Evolutionary conservation across 2,888 invertebrate genomes (phyloP), one percentile per base, ranked within the genome.

Genomic region (Netelia fuscicornis): DNA sequence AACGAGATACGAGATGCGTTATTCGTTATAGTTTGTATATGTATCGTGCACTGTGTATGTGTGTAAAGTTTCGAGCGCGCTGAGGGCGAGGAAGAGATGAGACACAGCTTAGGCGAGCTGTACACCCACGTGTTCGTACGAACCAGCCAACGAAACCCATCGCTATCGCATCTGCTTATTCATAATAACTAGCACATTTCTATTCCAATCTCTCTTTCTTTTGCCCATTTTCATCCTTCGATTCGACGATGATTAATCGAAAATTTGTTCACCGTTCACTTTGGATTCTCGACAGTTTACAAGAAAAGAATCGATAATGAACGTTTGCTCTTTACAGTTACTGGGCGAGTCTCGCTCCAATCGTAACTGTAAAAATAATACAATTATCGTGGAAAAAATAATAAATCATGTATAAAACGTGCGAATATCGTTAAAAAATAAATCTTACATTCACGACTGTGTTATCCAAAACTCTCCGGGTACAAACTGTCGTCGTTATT

Each of bases 401-500:
- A 30, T 13, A 10, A 17, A n/a, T 42, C 3, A 3, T 17, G 3
- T 30, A 54, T 44, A 30, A 25, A 5, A 58, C 20, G 8, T 20
- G 20, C n/a, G 0, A 30, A 65, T 25, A 17, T 67, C 1, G 56
- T 30, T 30, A n/a, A 3, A 30, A 64, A 30, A 42, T 9, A 62
- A 70, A 70, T 23, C 78, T 79, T 71, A 79, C 78, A 79, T 79
- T 79, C 70, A 64, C 78, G 71, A 64, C 60, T 79, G 70, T 79
- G 78, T 79, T 71, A 79, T 79, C 78, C 78, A 71, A 79, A 79
- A 68, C 10, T 64, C 5, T 64, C 70, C 70, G 70, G 70, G 17
- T 54, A 62, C 71, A 71, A 70, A 37, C 58, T 58, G 17, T 58
- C 20, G n/a, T 58, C 17, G 17, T 17, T 17, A 58, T 58, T 58